Conservation (phyloP, 2,888 invertebrate genomes). For the Polydesmus complanatus region DNA sequence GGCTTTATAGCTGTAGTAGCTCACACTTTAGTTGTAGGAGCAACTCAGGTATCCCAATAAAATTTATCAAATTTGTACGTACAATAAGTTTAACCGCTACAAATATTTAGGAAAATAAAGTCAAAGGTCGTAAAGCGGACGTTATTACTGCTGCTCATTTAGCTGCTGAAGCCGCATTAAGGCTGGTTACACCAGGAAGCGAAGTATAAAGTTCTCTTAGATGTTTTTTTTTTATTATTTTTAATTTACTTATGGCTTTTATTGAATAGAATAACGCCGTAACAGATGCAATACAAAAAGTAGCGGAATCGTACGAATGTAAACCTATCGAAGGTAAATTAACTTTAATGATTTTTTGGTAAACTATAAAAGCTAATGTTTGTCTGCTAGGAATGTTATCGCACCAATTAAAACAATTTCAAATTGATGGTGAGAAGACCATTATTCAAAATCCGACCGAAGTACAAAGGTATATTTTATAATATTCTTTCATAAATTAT, state of each 20-base stretch:
- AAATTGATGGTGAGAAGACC: constrained; percentile 95
- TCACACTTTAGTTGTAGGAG: constrained; percentile 83
- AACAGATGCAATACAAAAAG: constrained; percentile 83
- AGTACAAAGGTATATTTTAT: constrained; percentile 48
- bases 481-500: not conserved
- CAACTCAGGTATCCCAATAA: constrained; percentile 37
- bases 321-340: constrained; percentile 96
- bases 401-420: constrained; percentile 89
- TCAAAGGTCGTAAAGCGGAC: constrained; percentile 82
- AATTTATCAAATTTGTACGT: not conserved
- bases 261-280: constrained; percentile 63
- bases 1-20: constrained; percentile 97
- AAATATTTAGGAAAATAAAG: constrained; percentile 44
- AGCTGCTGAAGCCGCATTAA: constrained; percentile 87
- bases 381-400: constrained; percentile 37
- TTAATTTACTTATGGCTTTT: constrained; percentile 8
- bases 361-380: no score
- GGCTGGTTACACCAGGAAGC: constrained; percentile 79
- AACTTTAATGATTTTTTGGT: not conserved
- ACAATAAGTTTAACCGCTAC: not conserved
- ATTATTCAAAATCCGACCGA: constrained; percentile 96
- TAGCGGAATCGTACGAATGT: constrained; percentile 83
- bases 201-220: constrained; percentile 44
- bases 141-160: constrained; percentile 87
- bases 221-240: not conserved